These are phyloP conservation scores for Monochamus saltuarius DNA, from an alignment of 1,140 invertebrate species.

Conservation along the genomic window DNA sequence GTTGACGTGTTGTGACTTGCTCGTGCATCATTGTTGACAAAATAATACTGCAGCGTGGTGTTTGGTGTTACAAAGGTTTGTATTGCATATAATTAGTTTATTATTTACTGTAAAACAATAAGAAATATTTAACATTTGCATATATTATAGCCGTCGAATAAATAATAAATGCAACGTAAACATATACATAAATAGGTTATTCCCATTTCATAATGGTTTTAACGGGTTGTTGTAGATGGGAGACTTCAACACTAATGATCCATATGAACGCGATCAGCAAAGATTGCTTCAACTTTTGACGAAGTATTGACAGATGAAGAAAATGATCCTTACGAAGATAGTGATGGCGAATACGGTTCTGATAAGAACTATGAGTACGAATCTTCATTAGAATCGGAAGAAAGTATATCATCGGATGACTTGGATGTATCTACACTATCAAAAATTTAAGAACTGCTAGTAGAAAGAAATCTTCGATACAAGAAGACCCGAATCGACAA, in stretches of 20 bases:
- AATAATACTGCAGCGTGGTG: slow-evolving; percentile 2
- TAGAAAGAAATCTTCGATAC: not conserved
- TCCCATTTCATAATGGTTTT: too few species aligned
- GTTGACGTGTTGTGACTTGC: not conserved
- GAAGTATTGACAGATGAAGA: not conserved
- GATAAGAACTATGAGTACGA: slow-evolving; percentile 1
- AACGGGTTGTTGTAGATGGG: not conserved
- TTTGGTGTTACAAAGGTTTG: slow-evolving; percentile 1
- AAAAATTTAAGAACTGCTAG: not conserved
- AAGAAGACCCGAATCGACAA: not conserved
- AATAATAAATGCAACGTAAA: not conserved
- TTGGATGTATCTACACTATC: not conserved
- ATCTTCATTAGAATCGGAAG: slow-evolving; percentile 9
- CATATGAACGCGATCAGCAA: not conserved
- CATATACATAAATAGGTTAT: too few species aligned
- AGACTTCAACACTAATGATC: not conserved
- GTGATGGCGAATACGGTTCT: slow-evolving; percentile 4
- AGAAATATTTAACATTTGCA: slow-evolving; percentile 2
- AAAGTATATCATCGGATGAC: slow-evolving; percentile 5
- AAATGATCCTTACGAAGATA: slow-evolving; percentile 6
- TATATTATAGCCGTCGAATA: not conserved
- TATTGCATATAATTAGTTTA: slow-evolving; percentile 1
- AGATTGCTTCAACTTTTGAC: not conserved
- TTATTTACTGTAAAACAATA: slow-evolving; percentile 1
- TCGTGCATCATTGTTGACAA: not conserved